Evolutionary conservation across 2,113 vertebrate species (phyloP).

Genomic region (Anseranas semipalmata): DNA sequence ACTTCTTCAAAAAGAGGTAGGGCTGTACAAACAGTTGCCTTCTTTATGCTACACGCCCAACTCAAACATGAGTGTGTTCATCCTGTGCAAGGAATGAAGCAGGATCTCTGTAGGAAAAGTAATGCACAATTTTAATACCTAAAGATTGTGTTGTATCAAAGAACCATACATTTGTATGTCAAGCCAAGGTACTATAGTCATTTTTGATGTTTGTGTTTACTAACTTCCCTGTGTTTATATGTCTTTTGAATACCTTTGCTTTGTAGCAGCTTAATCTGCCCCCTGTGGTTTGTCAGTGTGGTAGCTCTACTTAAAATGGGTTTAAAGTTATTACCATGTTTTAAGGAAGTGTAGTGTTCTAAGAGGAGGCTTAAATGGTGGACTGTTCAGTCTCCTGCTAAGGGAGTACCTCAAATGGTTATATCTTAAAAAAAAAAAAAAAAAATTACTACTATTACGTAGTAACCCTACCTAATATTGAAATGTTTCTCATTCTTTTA

Average conservation of each 20-base stretch:
- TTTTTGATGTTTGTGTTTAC: not conserved
- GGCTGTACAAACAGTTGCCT: not conserved
- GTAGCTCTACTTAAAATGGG: not conserved
- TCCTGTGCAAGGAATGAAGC: not conserved
- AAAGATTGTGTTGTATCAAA: not conserved
- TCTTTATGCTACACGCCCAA: not conserved
- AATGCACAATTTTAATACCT: not conserved
- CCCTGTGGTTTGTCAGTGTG: not conserved
- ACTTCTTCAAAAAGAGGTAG: not conserved
- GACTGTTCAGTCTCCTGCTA: not conserved
- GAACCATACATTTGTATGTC: too few relatives aligned
- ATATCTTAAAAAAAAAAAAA: not conserved
- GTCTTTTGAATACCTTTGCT: not conserved
- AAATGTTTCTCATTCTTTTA: not conserved
- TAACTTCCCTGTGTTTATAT: not conserved
- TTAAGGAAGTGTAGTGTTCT: not conserved
- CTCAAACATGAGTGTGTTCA: not conserved
- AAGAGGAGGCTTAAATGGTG: not conserved
- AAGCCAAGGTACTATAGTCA: not conserved
- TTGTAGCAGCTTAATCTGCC: not conserved
- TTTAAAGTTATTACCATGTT: not conserved
- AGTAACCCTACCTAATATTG: not conserved
- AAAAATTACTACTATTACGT: too few relatives aligned
- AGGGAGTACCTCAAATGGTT: not conserved
- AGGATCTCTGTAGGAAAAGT: not conserved